Conservation (phyloP, 1,140 invertebrate genomes). For the Aphelinus certus region DNA sequence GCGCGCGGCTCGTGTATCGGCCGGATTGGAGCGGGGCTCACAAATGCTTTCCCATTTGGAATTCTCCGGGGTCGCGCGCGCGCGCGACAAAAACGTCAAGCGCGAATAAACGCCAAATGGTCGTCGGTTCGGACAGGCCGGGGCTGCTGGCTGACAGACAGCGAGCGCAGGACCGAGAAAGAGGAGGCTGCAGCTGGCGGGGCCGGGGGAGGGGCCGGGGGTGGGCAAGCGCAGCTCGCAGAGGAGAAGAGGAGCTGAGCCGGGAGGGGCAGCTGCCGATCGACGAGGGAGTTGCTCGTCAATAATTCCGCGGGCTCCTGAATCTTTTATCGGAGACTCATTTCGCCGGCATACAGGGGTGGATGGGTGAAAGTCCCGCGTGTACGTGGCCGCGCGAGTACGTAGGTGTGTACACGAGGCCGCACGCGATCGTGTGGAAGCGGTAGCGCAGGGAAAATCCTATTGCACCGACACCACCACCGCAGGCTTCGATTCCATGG, state of each 20-base stretch:
- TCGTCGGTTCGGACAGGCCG: background rate
- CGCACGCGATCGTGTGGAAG: constrained; percentile 47
- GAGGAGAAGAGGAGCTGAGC: background rate
- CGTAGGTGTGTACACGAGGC: constrained; percentile 38
- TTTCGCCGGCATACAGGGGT: constrained; percentile 29
- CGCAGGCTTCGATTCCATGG: constrained; percentile 58
- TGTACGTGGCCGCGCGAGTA: background rate
- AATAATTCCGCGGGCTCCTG: constrained; percentile 46
- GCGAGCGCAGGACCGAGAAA: background rate
- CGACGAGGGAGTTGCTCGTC: constrained; percentile 31
- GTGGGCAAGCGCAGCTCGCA: background rate
- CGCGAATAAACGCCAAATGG: background rate
- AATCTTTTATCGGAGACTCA: constrained; percentile 50
- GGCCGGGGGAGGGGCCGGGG: background rate
- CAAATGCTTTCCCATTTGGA: background rate
- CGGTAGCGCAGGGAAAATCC: constrained; percentile 55
- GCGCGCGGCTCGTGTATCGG: no score
- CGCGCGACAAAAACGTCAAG: background rate
- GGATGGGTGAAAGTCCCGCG: background rate
- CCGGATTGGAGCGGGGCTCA: no score
- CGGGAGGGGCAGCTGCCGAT: background rate
- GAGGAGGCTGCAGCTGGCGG: no score
- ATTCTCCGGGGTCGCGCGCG: background rate
- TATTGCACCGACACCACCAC: constrained; percentile 52
- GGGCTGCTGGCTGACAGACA: background rate